Evolutionary conservation across 2,888 invertebrate genomes (phyloP).

Genomic region (Chirona hameri): DNA sequence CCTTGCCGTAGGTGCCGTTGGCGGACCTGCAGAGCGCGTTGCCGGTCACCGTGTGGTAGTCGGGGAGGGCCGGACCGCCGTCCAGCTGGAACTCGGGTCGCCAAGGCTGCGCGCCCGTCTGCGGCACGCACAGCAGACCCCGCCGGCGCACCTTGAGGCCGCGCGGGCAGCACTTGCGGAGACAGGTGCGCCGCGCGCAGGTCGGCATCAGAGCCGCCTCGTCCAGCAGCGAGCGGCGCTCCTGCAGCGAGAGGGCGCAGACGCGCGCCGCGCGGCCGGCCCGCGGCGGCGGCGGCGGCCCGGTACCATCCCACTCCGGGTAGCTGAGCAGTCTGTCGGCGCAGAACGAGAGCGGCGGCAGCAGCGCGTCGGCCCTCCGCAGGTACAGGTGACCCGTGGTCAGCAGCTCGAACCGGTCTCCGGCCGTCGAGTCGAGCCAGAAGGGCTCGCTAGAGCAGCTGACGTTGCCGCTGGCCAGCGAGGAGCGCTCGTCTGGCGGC

Average conservation of each 20-base stretch:
- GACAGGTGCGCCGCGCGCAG: constrained; percentile 35
- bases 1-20: constrained; percentile 28
- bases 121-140: not conserved
- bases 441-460: not conserved
- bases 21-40: constrained; percentile 33
- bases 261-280: not conserved
- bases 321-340: not conserved
- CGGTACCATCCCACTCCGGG: not conserved
- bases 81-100: constrained; percentile 35
- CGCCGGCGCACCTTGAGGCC: not conserved
- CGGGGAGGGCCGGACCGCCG: not conserved
- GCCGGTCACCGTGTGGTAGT: constrained; percentile 29
- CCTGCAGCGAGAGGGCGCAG: not conserved
- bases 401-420: not conserved
- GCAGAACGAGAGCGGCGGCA: not conserved
- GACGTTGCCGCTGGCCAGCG: not conserved
- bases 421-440: not conserved
- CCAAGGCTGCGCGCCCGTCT: constrained; percentile 32
- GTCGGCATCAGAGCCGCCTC: not conserved
- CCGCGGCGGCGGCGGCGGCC: not conserved
- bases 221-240: not conserved
- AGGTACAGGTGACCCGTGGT: constrained; percentile 6
- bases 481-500: not conserved
- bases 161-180: constrained; percentile 38
- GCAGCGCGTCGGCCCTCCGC: not conserved